Evolutionary conservation across 2,888 invertebrate species (phyloP), one percentile per base, ranked within the genome.

Genomic region (Ectropis crepuscularia): DNA sequence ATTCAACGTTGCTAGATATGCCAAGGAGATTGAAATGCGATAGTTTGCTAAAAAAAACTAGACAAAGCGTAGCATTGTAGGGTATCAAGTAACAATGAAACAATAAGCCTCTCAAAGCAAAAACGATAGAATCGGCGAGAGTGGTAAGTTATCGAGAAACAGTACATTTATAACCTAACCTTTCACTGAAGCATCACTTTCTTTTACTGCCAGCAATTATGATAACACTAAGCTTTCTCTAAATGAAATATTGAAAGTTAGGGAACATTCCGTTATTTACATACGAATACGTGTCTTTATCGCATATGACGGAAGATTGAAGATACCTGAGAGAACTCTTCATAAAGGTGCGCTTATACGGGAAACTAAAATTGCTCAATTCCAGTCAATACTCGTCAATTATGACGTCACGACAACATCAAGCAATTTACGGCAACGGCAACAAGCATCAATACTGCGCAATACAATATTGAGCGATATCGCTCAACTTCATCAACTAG

Each of bases 211-310:
- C 59, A 47, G 53, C 68, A 71, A 74, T 77, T 76, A 73, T 67
- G 71, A 73, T 75, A 74, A 74, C 60, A 36, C 63, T 63, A 63
- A 70, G 69, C 74, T 71, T 72, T 63, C 61, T 61, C 69, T 67
- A 42, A 63, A 64, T 67, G 54, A 51, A 41, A 68, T 11, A 66
- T 39, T 53, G 9, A 39, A 50, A 53, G 36, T 12, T 28, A 28
- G 16, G 16, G 16, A 28, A 28, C 16, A 28, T 28, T 28, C 36
- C 7, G 41, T 9, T n/a, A 51, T 42, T 53, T 48, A 47, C 37
- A 42, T 11, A 49, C 7, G 0, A 49, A 11, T 37, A 11, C 7
- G 2, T 12, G 7, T 12, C 2, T 28, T 28, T 28, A 28, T 4
- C 16, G 16, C 16, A 28, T 28, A 28, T 28, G 16, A 28, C 16